phyloP scores from a whole-genome alignment of 2,113 vertebrate species.

The Podilymbus podiceps region DNA sequence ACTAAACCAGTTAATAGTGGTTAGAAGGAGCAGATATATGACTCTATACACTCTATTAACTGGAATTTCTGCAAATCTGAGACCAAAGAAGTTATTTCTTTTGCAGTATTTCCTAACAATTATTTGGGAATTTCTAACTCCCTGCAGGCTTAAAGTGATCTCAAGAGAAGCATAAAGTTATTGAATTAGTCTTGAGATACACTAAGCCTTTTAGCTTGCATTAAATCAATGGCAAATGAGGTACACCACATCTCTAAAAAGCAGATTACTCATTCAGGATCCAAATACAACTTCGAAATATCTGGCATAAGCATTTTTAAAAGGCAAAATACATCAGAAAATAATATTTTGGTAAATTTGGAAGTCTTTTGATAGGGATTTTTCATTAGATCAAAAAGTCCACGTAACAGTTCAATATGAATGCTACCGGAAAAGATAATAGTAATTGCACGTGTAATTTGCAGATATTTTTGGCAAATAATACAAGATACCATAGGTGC shows the following conservation, averaged over 20 bases:
- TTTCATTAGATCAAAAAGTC: not conserved
- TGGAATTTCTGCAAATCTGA: not conserved
- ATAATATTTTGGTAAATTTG: not conserved
- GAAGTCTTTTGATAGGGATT: not conserved
- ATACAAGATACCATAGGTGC: not conserved
- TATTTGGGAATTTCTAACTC: not conserved
- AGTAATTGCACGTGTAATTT: not conserved
- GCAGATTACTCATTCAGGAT: not conserved
- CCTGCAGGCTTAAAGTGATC: not conserved
- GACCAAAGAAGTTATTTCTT: not conserved
- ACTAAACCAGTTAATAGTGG: not conserved
- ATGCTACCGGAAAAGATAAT: not conserved
- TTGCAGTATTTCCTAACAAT: not conserved
- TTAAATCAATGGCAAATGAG: not conserved
- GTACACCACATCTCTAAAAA: not conserved
- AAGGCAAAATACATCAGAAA: not conserved
- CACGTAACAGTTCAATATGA: not conserved
- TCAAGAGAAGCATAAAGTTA: slow-evolving; percentile 8
- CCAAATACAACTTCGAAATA: not conserved
- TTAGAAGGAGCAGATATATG: not conserved
- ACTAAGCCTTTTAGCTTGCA: not conserved
- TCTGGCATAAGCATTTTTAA: not conserved
- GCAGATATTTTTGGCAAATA: not conserved
- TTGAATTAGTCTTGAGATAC: slow-evolving; percentile 2
- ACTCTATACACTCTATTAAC: not conserved